A percentile compares a stretch with the other conserved stretches of the same genome.
phyloP scores from a whole-genome alignment of 2,113 vertebrate species.

The Semicossyphus pulcher region DNA sequence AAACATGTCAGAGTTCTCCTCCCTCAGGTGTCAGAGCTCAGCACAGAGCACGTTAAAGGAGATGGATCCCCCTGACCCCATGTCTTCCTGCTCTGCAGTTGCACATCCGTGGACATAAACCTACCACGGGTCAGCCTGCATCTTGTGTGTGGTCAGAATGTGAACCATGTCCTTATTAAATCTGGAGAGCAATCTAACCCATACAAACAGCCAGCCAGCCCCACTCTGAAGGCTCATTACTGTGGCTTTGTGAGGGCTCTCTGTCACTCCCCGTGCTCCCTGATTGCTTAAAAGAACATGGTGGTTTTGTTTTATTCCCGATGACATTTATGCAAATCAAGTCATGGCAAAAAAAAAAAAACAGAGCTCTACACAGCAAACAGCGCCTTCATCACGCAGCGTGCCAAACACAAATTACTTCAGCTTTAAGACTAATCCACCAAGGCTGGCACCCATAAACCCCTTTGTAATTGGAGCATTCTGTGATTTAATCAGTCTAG shows the following conservation, averaged over 20 bases:
- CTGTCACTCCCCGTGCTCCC: background rate
- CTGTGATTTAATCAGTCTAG: slow-evolving; percentile 44
- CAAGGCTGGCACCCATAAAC: slow-evolving; percentile 35
- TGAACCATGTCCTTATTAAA: slow-evolving; percentile 16
- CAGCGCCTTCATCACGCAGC: slow-evolving; percentile 34
- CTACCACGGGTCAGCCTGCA: slow-evolving; percentile 9
- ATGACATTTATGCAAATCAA: slow-evolving; percentile 45
- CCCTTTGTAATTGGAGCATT: slow-evolving; percentile 47
- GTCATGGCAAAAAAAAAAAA: slow-evolving; percentile 10
- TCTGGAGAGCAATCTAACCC: background rate
- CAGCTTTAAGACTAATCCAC: slow-evolving; percentile 52
- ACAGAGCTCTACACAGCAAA: slow-evolving; percentile 18
- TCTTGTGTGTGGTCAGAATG: background rate
- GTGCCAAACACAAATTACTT: slow-evolving; percentile 44
- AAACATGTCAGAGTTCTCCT: background rate
- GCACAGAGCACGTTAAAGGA: background rate
- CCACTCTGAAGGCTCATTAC: slow-evolving; percentile 6
- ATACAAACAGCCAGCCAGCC: slow-evolving; percentile 6
- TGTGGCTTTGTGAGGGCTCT: background rate
- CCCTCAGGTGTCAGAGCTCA: background rate
- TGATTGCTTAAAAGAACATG: slow-evolving; percentile 9
- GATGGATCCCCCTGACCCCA: slow-evolving; percentile 13
- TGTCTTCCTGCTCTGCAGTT: slow-evolving; percentile 1
- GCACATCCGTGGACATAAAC: background rate
- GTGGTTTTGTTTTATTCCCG: slow-evolving; percentile 28